Evolutionary conservation across 2,113 vertebrate species (phyloP).

Genomic region (Progne subis): DNA sequence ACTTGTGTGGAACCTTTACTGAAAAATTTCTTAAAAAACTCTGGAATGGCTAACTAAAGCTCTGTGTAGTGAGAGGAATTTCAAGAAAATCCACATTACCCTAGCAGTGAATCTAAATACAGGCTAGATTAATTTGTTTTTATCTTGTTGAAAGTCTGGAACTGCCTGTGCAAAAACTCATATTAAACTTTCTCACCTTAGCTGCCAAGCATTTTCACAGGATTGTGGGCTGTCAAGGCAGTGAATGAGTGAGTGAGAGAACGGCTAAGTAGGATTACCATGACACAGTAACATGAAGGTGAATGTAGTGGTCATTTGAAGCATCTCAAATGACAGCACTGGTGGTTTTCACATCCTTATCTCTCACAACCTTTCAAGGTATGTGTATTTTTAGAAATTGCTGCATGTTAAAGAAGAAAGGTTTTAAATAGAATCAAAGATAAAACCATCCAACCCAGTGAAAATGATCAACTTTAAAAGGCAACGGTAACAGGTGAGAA

Average conservation of each 20-base stretch:
- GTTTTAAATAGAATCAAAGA: background rate
- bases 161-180: background rate
- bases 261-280: background rate
- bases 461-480: background rate
- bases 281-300: background rate
- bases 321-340: background rate
- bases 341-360: background rate
- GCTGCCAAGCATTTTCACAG: background rate
- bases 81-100: slow-evolving; percentile 24
- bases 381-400: background rate
- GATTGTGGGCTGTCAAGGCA: background rate
- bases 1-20: background rate
- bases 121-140: background rate
- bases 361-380: background rate
- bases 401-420: background rate
- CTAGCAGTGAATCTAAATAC: slow-evolving; percentile 4
- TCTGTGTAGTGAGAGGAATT: background rate
- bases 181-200: background rate
- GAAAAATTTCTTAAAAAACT: slow-evolving; percentile 18
- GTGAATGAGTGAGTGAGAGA: background rate
- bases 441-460: background rate
- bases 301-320: background rate
- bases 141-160: background rate
- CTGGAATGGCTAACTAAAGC: background rate
- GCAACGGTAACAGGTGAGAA: background rate